Conservation (phyloP, 2,113 vertebrate species). For the Syrmaticus mikado region DNA sequence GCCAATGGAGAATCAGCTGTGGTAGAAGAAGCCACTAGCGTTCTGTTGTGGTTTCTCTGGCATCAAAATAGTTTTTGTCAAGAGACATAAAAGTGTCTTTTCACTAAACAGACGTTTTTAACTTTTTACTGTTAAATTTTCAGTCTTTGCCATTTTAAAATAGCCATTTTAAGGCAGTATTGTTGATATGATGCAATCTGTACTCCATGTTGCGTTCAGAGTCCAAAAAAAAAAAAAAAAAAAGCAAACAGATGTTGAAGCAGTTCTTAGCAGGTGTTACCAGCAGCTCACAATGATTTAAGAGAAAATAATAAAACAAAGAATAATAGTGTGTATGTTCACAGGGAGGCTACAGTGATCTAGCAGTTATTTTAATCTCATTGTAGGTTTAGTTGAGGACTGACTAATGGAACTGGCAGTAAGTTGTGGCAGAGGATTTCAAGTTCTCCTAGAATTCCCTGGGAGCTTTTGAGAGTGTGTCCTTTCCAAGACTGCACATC, state of each 20-base stretch:
- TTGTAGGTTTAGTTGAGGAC: not conserved
- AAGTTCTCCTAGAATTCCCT: not conserved
- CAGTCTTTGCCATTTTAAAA: not conserved
- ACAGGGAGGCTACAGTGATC: not conserved
- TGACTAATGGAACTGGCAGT: not conserved
- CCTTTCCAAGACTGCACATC: not conserved
- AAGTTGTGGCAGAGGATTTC: not conserved
- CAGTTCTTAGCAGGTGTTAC: not conserved
- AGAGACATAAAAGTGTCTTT: not conserved
- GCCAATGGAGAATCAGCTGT: not conserved
- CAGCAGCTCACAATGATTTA: not conserved
- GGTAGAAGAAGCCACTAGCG: not conserved
- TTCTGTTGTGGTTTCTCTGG: not conserved
- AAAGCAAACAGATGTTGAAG: not conserved
- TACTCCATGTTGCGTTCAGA: not conserved
- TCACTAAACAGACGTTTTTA: not conserved
- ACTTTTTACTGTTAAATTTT: not conserved
- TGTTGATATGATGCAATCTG: not conserved
- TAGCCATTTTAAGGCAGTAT: not conserved
- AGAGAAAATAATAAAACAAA: not conserved
- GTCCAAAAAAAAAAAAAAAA: not conserved
- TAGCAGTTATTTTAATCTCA: not conserved
- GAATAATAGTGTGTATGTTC: not conserved
- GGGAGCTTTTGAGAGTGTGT: not conserved
- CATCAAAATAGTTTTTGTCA: not conserved